Evolutionary conservation across 2,888 invertebrate genomes (phyloP), one percentile per base, ranked within the genome.

Genomic region (Agapostemon virescens): DNA sequence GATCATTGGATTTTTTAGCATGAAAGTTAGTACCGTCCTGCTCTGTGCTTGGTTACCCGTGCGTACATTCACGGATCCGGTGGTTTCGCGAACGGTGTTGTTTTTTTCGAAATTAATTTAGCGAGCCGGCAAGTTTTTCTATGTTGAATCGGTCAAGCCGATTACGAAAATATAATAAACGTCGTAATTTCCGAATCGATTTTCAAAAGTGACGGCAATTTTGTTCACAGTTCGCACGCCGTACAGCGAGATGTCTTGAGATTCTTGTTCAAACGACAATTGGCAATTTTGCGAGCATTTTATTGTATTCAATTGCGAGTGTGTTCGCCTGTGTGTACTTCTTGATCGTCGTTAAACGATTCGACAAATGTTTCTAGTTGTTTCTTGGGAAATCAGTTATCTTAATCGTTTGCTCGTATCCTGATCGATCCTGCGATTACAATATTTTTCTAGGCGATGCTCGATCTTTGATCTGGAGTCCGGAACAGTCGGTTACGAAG

Each of bases 1-100:
- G 63, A 69, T 74, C 67, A 77, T 69, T 38, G 15, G 66, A 11
- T 26, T 45, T 64, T 77, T 74, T 73, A 79, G 38, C 69, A 69
- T 49, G 72, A 69, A 64, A 74, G 68, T 72, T 45, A 40, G 64
- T 63, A 64, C 26, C n/a, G 7, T 20, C 69, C 63, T 36, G 49
- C 63, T 15, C 45, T n/a, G 63, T 36, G 63, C 63, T 63, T 63
- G 63, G 63, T 36, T 63, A 36, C 63, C 63, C 36, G 63, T 63
- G 36, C 63, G 63, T 63, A 33, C 13, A 63, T n/a, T 11, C 36
- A 11, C 33, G n/a, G 17, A 55, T 55, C 23, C 26, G 26, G 26
- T 55, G 33, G 33, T 61, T 11, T 20, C 30, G 20, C 20, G 20
- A 33, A 33, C 58, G 20, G 33, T 61, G 20, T 30, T 33, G 33